phyloP scores from a whole-genome alignment of 2,113 vertebrate genomes.

The Corythornis cristatus region DNA sequence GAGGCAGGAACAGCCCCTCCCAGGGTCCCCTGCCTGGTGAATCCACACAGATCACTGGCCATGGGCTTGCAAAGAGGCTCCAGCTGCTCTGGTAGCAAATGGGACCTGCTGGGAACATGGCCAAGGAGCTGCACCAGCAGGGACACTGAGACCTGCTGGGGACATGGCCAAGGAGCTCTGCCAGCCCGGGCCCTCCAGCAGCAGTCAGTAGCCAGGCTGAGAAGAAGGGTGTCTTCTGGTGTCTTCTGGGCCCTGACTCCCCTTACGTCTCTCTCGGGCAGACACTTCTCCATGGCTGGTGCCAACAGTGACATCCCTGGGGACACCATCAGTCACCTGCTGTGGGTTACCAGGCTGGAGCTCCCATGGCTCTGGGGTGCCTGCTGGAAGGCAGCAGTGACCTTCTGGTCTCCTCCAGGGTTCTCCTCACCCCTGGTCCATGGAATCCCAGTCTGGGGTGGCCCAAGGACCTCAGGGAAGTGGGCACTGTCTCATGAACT shows the following conservation, averaged over 20 bases:
- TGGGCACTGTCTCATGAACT: fast-evolving
- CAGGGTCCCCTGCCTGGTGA: neutral
- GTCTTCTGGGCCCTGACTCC: neutral
- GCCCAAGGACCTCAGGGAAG: fast-evolving
- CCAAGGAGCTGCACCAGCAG: neutral
- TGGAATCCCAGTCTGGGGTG: neutral
- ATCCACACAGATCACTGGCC: neutral
- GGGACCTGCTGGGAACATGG: neutral
- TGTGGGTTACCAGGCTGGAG: neutral
- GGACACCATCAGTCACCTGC: fast-evolving
- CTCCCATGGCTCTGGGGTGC: neutral
- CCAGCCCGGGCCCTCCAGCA: neutral
- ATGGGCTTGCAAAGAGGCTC: neutral
- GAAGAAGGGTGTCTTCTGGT: neutral
- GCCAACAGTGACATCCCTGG: neutral
- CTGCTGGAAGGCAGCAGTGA: neutral
- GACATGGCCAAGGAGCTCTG: neutral
- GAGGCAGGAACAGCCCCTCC: neutral
- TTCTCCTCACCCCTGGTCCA: fast-evolving
- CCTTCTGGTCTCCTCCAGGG: neutral
- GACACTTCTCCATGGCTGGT: too few species aligned
- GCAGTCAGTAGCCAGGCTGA: neutral
- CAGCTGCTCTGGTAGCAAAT: neutral
- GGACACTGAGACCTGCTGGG: neutral
- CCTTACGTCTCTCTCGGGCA: neutral